A percentile compares a stretch with the other conserved stretches of the same genome.
These are phyloP conservation scores for Ia io DNA, from an alignment of 2,113 vertebrate genomes.

Conservation along the genomic window DNA sequence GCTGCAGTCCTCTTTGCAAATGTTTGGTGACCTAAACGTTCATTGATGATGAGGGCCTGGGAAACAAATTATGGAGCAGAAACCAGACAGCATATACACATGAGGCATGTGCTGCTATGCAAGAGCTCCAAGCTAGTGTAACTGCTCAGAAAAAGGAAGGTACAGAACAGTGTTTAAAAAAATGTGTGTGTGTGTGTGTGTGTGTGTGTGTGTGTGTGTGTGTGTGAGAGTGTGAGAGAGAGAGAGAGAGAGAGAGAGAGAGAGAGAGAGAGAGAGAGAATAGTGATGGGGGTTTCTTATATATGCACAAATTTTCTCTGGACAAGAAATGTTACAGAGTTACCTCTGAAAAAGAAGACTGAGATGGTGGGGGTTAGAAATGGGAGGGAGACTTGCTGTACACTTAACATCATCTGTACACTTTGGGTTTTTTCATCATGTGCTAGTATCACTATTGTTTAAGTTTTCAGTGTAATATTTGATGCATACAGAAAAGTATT, in stretches of 20 bases:
- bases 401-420: background rate
- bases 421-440: background rate
- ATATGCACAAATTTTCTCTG: background rate
- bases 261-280: too few relatives aligned
- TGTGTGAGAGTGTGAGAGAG: too few relatives aligned
- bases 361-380: background rate
- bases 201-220: too few relatives aligned
- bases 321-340: background rate
- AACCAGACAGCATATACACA: background rate
- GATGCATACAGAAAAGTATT: background rate
- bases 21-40: background rate
- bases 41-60: background rate
- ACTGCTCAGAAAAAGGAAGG: background rate
- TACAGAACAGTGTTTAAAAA: background rate
- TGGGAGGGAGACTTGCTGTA: background rate
- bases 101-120: background rate
- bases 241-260: too few relatives aligned
- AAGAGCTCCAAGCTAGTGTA: background rate
- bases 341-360: background rate
- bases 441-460: background rate
- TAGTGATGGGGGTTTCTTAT: background rate
- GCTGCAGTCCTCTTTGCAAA: background rate
- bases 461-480: background rate
- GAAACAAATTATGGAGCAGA: background rate
- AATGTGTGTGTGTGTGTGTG: background rate